Conservation (phyloP, 2,888 invertebrate genomes). For the Pocota personata region DNA sequence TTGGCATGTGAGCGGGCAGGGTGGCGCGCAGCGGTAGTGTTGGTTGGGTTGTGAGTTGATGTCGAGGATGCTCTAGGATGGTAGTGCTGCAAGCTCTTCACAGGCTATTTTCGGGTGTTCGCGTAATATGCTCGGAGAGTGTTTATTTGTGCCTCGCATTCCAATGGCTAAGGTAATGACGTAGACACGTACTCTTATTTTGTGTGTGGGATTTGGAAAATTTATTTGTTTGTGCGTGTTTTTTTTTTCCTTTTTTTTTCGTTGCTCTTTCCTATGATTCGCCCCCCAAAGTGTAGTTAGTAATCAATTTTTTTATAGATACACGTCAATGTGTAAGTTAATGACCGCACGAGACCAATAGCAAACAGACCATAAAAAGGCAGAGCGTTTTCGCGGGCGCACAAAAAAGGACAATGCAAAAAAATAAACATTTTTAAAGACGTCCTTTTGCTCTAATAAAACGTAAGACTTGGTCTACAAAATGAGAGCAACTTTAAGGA, state of each 20-base stretch:
- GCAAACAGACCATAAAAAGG: constrained; percentile 60
- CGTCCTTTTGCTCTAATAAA: constrained; percentile 30
- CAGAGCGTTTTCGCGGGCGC: background rate
- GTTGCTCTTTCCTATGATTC: background rate
- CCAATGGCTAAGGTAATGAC: constrained; percentile 68
- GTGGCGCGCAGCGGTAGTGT: constrained; percentile 18
- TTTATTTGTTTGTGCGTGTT: constrained; percentile 29
- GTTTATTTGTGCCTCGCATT: constrained; percentile 65
- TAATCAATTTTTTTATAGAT: constrained; percentile 46
- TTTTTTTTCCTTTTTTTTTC: constrained; percentile 1
- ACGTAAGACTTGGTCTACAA: background rate
- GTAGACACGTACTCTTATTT: constrained; percentile 46
- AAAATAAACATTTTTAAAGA: constrained; percentile 45
- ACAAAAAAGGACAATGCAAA: constrained; percentile 39
- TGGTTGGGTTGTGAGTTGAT: background rate
- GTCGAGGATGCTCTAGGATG: constrained; percentile 25
- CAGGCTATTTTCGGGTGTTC: constrained; percentile 60
- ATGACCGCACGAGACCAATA: constrained; percentile 51
- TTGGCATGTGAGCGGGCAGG: constrained; percentile 60
- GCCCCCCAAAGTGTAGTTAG: constrained; percentile 13
- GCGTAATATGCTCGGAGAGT: constrained; percentile 57
- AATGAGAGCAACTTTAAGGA: background rate
- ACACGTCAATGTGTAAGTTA: constrained; percentile 39
- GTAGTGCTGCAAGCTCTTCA: constrained; percentile 43
- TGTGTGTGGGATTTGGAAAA: constrained; percentile 47